These are phyloP conservation scores for Lepus oiostolus DNA, from an alignment of 2,797 vertebrate genomes.

Conservation along the genomic window DNA sequence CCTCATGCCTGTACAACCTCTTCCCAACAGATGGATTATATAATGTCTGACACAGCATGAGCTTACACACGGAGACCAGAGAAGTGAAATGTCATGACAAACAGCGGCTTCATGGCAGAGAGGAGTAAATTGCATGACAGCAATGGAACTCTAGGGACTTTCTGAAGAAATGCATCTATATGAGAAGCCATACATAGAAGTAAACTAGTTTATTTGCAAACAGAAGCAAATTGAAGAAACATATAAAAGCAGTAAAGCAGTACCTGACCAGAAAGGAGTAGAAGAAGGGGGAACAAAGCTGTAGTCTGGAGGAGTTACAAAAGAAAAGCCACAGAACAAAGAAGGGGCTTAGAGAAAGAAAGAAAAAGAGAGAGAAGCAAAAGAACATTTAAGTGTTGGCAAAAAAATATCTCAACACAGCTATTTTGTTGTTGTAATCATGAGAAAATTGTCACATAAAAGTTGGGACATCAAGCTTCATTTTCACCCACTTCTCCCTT, in stretches of 20 bases:
- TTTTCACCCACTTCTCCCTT: conserved; percentile 1
- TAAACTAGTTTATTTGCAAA: conserved; percentile 74
- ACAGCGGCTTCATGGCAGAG: conserved; percentile 67
- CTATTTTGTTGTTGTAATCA: conserved; percentile 78
- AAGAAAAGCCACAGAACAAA: conserved; percentile 98
- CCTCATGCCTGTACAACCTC: not conserved
- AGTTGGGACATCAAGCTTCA: not conserved
- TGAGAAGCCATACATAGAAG: conserved; percentile 80
- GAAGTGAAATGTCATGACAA: conserved; percentile 76
- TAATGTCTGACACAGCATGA: conserved; percentile 2
- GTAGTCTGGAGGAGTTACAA: conserved; percentile 97
- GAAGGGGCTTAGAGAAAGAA: conserved; percentile 93
- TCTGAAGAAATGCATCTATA: conserved; percentile 74
- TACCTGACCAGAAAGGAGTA: conserved; percentile 99
- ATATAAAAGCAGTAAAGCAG: conserved; percentile 90
- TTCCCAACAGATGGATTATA: conserved; percentile 8
- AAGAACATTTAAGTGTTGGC: conserved; percentile 91
- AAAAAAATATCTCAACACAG: conserved; percentile 80
- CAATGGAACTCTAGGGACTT: conserved; percentile 48
- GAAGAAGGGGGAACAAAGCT: conserved; percentile 99
- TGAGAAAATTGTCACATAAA: conserved; percentile 83
- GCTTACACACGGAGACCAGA: conserved; percentile 67
- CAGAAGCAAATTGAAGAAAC: conserved; percentile 86
- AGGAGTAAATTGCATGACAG: conserved; percentile 67
- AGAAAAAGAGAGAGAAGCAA: conserved; percentile 92